These are phyloP conservation scores for Gallinago undulata DNA, from an alignment of 2,113 vertebrate genomes.

Conservation along the genomic window DNA sequence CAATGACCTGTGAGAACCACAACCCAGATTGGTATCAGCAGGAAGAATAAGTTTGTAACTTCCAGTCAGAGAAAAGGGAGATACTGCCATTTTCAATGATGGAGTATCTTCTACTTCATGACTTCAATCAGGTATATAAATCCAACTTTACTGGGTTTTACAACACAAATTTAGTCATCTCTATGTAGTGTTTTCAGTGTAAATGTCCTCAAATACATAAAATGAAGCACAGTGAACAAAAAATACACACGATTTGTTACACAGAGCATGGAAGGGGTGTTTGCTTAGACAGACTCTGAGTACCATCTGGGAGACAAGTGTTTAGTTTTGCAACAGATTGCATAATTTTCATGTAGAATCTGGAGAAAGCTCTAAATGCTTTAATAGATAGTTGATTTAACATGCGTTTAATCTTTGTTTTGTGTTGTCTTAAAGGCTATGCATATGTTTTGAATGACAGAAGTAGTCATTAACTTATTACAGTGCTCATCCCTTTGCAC, in stretches of 20 bases:
- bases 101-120: conserved; percentile 7
- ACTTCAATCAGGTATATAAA: conserved; percentile 21
- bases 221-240: conserved; percentile 45
- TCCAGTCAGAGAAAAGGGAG: not conserved
- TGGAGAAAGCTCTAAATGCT: conserved; percentile 77
- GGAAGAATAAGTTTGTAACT: not conserved
- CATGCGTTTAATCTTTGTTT: conserved; percentile 77
- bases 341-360: conserved; percentile 76
- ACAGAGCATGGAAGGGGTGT: conserved; percentile 65
- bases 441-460: conserved; percentile 77
- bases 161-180: conserved; percentile 45
- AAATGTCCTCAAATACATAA: conserved; percentile 67
- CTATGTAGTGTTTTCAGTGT: not conserved
- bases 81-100: not conserved
- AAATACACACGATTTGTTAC: conserved; percentile 65
- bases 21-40: not conserved
- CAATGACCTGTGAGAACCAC: not conserved
- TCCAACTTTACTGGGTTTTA: conserved; percentile 15
- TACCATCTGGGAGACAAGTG: conserved; percentile 80
- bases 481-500: conserved; percentile 58
- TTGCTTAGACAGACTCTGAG: conserved; percentile 73
- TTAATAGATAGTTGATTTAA: conserved; percentile 81
- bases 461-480: conserved; percentile 77
- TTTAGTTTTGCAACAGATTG: conserved; percentile 81
- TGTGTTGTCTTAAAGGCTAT: conserved; percentile 78